phyloP scores from a whole-genome alignment of 1,140 invertebrate genomes.

The Lepidotrigona ventralis region DNA sequence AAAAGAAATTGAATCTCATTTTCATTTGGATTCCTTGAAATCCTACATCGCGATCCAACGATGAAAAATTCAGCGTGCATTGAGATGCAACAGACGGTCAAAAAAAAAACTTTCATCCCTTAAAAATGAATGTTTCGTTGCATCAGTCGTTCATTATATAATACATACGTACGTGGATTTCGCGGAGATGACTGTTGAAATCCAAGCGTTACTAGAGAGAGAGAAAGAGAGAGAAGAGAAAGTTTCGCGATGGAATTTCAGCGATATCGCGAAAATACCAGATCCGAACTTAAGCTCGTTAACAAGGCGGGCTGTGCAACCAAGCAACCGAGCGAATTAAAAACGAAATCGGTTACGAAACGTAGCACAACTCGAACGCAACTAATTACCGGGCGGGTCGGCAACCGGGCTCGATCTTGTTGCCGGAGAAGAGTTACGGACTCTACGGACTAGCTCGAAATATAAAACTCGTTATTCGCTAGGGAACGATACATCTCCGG shows the following conservation, averaged over 20 bases:
- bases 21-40: background rate
- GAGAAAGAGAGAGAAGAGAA: background rate
- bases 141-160: background rate
- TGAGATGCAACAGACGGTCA: too few relatives aligned
- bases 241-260: constrained; percentile 4
- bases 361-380: constrained; percentile 17
- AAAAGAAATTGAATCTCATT: too few relatives aligned
- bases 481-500: constrained; percentile 56
- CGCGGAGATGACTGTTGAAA: background rate
- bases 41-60: background rate
- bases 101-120: background rate
- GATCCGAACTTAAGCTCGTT: constrained; percentile 1
- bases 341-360: constrained; percentile 28
- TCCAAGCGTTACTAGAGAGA: too few relatives aligned
- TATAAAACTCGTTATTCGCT: constrained; percentile 58
- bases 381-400: constrained; percentile 20
- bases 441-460: constrained; percentile 16
- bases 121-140: background rate
- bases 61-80: too few relatives aligned
- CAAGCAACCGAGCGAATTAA: constrained; percentile 12
- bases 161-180: background rate
- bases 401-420: constrained; percentile 14
- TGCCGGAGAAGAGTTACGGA: constrained; percentile 21
- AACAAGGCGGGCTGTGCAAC: background rate
- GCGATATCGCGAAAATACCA: background rate